Base-by-base conservation (phyloP, 2,888 invertebrate genomes). In the Leptinotarsa tumamoca region DNA sequence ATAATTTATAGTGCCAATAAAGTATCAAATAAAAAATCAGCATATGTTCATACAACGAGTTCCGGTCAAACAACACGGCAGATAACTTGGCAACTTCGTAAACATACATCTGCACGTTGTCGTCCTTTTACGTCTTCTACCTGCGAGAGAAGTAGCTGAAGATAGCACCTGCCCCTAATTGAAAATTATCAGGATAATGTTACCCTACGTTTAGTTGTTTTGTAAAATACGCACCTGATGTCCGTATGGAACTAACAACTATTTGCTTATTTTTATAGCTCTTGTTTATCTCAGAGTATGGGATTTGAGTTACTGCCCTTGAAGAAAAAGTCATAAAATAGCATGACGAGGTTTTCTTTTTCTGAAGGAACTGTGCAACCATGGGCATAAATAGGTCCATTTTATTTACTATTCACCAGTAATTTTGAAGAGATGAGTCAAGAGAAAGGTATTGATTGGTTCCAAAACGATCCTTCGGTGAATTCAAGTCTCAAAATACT, bases 91-190 rank as follows among this genome's bases (percentile, higher is more conserved):
- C 70, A 70, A 70, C 70, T 49, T 58, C 18, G 70, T 70, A 61
- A 54, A 23, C 21, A 50, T 21, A 72, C 77, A 77, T 77, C 77
- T 77, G 74, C 72, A 54, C 61, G 67, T 72, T 74, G 68, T 72
- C 72, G 68, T 72, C 72, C 67, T 72, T 72, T 54, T 72, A 52
- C 67, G 70, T 68, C 70, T 72, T 74, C 72, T 77, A 77, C 77
- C 77, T 77, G 77, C 71, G 49, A 63, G 18, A 71, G 71, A 67
- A 69, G 74, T 77, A 72, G 74, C 74, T 69, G 69, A 68, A 69
- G 70, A 67, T 71, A 74, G 52, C 77, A 77, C 77, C 77, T 77
- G 77, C 77, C 72, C 61, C 61, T 77, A 77, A 77, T 77, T 77
- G 77, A 77, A 74, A 74, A 74, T 74, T 74, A 74, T 70, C 72